A percentile compares a stretch with the other conserved stretches of the same genome.
These are phyloP conservation scores for Hestina assimilis DNA, from an alignment of 1,140 invertebrate species.

Conservation along the genomic window DNA sequence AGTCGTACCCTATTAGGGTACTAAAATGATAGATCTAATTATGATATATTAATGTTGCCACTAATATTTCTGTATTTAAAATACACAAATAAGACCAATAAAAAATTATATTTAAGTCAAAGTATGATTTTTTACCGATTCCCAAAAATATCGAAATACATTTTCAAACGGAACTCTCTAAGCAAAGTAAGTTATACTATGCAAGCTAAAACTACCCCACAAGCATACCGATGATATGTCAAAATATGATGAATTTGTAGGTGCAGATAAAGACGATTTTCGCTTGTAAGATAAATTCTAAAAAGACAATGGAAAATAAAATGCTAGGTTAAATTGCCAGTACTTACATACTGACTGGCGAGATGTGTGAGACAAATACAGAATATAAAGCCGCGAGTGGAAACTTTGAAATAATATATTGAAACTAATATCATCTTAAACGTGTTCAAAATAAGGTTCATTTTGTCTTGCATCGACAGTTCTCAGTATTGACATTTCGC, in stretches of 20 bases:
- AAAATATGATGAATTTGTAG: conserved; percentile 28
- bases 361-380: conserved; percentile 59
- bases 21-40: too few species aligned
- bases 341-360: conserved; percentile 59
- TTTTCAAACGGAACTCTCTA: conserved; percentile 34
- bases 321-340: conserved; percentile 62
- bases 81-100: too few species aligned
- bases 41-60: too few species aligned
- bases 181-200: conserved; percentile 29
- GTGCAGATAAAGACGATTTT: conserved; percentile 36
- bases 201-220: conserved; percentile 47
- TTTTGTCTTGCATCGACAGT: conserved; percentile 8
- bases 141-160: conserved; percentile 73
- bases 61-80: too few species aligned
- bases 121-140: too few species aligned
- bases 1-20: too few species aligned
- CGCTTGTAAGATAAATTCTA: conserved; percentile 26
- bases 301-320: conserved; percentile 50
- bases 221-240: not conserved
- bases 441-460: conserved; percentile 9
- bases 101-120: too few species aligned
- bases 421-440: conserved; percentile 21
- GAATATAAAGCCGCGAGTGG: conserved; percentile 46
- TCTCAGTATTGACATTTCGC: conserved; percentile 39
- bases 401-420: conserved; percentile 34